Evolutionary conservation across 2,797 vertebrate genomes (phyloP), one percentile per base, ranked within the genome.

Genomic region (Acestrorhynchus altus): DNA sequence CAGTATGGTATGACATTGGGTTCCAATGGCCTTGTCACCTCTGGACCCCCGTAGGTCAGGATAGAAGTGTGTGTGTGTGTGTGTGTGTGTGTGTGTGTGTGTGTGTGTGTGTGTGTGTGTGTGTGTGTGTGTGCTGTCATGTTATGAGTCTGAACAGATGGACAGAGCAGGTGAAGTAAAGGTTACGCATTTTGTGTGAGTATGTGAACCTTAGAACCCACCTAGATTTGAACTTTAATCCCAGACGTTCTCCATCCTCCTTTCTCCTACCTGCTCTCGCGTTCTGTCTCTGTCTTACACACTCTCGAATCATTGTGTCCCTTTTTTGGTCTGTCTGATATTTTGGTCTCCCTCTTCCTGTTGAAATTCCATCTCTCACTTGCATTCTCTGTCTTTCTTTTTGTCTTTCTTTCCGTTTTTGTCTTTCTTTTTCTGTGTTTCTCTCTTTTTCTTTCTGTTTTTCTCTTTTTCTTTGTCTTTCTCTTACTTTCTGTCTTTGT

Each of bases 61-160:
- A 31, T 22, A 28, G 31, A 35, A 6, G 52, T 64, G 18, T 18
- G 47, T 42, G 39, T 57, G 64, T 35, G 52, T 68, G 40, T 68
- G 51, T 57, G 16, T 22, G 24, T 60, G 60, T 15, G 31, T n/a
- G 52, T 64, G 18, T 18, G 47, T 42, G 39, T 57, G 64, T 35
- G 52, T 68, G 52, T 64, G 18, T 18, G 47, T 42, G 39, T 57
- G 64, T 35, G 52, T 68, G 40, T 68, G 51, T 57, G 16, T 22
- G 24, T 60, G 47, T 15, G 35, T n/a, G n/a, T 72, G 69, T 26
- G 46, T 57, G 31, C 47, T 76, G 60, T 66, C 56, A 64, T 39
- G 59, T 35, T 42, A 12, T 60, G 56, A 56, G 67, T 31, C 60
- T 71, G 35, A 67, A 11, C 79, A 76, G 69, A 81, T 77, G 79